Conservation (phyloP, 2,113 vertebrate species). For the Solea solea region DNA sequence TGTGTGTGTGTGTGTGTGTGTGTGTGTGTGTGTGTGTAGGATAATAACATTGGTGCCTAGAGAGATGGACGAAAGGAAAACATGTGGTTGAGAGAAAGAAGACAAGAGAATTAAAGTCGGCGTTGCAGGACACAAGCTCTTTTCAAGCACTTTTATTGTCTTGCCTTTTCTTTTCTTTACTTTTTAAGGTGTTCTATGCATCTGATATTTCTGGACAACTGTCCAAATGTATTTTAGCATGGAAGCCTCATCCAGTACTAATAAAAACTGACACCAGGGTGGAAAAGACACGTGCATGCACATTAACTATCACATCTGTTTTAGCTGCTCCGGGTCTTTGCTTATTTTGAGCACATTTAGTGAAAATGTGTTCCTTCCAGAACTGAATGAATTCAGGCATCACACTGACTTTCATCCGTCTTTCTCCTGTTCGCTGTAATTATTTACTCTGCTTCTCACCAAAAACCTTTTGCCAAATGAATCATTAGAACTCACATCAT, state of each 20-base stretch:
- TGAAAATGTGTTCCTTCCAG: constrained; percentile 1
- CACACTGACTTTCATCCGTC: not conserved
- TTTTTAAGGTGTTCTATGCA: not conserved
- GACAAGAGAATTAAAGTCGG: not conserved
- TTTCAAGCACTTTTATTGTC: not conserved
- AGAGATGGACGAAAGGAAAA: constrained; percentile 51
- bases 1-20: constrained; percentile 61
- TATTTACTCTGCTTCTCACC: too few relatives aligned
- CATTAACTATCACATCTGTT: constrained; percentile 36
- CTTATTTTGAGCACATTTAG: constrained; percentile 24
- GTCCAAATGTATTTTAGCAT: constrained; percentile 6
- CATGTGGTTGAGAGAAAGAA: constrained; percentile 29
- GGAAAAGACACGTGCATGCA: constrained; percentile 1
- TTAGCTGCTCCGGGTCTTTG: constrained; percentile 13
- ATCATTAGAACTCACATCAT: not conserved
- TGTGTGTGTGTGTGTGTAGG: constrained; percentile 40
- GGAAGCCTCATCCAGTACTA: constrained; percentile 17
- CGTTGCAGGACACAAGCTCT: not conserved
- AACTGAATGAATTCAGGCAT: constrained; percentile 17
- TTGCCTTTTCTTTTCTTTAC: too few relatives aligned
- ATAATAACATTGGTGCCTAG: constrained; percentile 58
- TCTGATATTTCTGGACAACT: constrained; percentile 23
- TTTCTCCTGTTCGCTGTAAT: not conserved
- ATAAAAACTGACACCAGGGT: not conserved
- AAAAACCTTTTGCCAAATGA: too few relatives aligned